Evolutionary conservation across 2,797 vertebrate species (phyloP), one percentile per base, ranked within the genome.

Genomic region (Psittacula echo): DNA sequence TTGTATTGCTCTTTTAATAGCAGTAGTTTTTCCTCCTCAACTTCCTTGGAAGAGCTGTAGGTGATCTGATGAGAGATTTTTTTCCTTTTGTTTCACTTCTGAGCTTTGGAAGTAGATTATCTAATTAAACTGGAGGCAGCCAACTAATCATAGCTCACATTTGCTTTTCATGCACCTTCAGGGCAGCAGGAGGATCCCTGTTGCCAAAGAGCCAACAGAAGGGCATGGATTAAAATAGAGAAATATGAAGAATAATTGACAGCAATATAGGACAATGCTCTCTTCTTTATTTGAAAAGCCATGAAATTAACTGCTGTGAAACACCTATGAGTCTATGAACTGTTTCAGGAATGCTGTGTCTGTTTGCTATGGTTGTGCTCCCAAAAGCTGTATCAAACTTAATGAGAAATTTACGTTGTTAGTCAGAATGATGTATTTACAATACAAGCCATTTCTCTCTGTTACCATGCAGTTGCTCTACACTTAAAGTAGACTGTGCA

Each of bases 371-470:
- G 56, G 75, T 66, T 73, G 74, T 71, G 84, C 21, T 87, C 51
- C 64, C 65, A 45, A 14, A 61, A 90, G 65, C 71, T 81, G 15
- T 37, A 82, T 87, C 75, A 79, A 74, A 93, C 71, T 34, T 56
- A 90, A 85, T 53, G 74, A 74, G 86, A n/a, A 79, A 93, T 82
- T 45, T 67, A 39, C 32, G 4, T 58, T 83, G 74, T 90, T 89
- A 87, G 62, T 54, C 70, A 84, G 77, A 93, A 79, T 67, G 87
- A 76, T 3, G 23, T 84, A 45, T 83, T 94, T 82, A 89, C 56
- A 80, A 61, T 74, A 79, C 32, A 82, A 79, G 44, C 61, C 44
- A 42, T 96, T 93, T 73, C 77, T 89, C 67, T 84, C 64, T 47
- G 19, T 90, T 87, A 64, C 76, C 75, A 12, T 66, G 32, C 44